Base-by-base conservation (phyloP, 2,113 vertebrate species). In the Xiphophorus maculatus region DNA sequence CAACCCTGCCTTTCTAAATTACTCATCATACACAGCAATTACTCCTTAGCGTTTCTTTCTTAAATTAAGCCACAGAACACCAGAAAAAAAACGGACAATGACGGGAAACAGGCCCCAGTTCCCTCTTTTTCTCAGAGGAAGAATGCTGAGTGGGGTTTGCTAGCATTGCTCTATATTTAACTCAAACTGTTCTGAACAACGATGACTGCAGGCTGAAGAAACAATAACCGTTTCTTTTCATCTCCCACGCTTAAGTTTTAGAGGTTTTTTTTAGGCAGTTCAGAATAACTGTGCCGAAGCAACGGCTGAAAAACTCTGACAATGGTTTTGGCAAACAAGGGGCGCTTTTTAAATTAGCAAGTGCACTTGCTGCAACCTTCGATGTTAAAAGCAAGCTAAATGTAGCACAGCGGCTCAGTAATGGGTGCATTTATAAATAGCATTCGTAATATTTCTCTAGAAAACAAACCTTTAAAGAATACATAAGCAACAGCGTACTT, bases 51-150 rank as follows among this genome's bases (percentile, higher is more conserved):
- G n/a, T 48, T 58, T 58, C 8, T 54, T 54, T 54, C 51, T 58
- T 58, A 58, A 33, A 60, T 76, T 19, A 60, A 58, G 29, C 5
- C 4, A 48, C 19, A 54, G 4, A 80, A 40, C 58, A 60, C 7
- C 1, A 71, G 51, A 58, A 58, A 58, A 58, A 58, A 58, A 58
- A 66, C 3, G 1, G 22, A 90, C 81, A 85, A 89, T 84, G 62
- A 84, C 74, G 54, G 91, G 88, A 91, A 93, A 85, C 78, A 81
- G 81, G 69, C 68, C 63, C 84, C 61, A 86, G 84, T 90, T 91
- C 88, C 89, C 84, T 68, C 84, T 90, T 83, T 85, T 81, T 84
- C 73, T 85, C 82, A 81, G 82, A 82, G 83, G 83, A 86, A 84
- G 86, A 86, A 81, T 75, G 44, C 37, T 65, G 62, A 77, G 64